Evolutionary conservation across 2,888 invertebrate species (phyloP).

Genomic region (Tipula vernalis): DNA sequence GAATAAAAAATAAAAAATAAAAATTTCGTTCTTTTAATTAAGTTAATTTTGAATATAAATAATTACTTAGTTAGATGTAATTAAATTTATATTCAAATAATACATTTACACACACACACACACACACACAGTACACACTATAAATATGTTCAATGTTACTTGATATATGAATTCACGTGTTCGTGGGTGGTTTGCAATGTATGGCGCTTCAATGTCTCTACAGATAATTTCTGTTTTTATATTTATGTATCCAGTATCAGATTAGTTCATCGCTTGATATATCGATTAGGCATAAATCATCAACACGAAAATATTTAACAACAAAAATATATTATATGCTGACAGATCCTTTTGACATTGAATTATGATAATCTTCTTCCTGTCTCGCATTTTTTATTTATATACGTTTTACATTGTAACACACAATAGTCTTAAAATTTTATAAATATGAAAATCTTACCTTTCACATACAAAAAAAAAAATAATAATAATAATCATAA

Average conservation of each 20-base stretch:
- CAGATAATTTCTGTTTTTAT: not conserved
- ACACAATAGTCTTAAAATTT: not conserved
- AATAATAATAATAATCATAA: not conserved
- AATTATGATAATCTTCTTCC: not conserved
- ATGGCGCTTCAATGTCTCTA: not conserved
- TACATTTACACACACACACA: not conserved
- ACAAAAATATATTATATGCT: not conserved
- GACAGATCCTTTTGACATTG: not conserved
- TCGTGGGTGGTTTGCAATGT: not conserved
- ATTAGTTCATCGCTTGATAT: not conserved
- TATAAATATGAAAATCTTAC: not conserved
- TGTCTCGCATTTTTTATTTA: not conserved
- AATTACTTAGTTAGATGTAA: not conserved
- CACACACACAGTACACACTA: not conserved
- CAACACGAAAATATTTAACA: not conserved
- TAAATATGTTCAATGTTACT: not conserved
- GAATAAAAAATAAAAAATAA: not conserved
- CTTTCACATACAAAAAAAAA: not conserved
- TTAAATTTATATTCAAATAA: not conserved
- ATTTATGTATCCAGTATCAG: not conserved
- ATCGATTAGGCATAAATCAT: not conserved
- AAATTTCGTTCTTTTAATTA: not conserved
- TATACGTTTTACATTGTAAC: not conserved
- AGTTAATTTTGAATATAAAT: not conserved
- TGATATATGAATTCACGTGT: not conserved